Conservation (phyloP, 2,113 vertebrate genomes). For the Jacana jacana region DNA sequence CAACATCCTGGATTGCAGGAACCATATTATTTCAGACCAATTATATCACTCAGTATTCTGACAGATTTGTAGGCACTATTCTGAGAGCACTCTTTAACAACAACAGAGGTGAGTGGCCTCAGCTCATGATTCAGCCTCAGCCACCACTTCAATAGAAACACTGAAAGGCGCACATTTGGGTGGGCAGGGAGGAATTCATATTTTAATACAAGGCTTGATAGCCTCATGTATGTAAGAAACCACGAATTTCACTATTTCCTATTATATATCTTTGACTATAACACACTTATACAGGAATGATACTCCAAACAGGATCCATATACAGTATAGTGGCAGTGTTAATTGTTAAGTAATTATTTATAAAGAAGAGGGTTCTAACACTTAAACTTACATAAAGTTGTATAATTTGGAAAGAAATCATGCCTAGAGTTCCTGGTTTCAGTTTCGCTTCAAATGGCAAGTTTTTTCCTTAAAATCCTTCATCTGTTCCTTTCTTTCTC, state of each 20-base stretch:
- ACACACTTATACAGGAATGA: background rate
- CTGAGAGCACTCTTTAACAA: background rate
- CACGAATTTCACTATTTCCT: background rate
- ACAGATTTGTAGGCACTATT: background rate
- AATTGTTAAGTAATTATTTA: background rate
- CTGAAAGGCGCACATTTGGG: background rate
- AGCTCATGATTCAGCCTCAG: background rate
- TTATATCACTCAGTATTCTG: background rate
- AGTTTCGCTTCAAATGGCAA: background rate
- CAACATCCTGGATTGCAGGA: background rate
- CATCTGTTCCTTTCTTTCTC: background rate
- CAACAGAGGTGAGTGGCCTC: background rate
- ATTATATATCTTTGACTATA: background rate
- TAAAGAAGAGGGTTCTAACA: background rate
- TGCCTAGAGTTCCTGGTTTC: background rate
- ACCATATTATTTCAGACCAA: background rate
- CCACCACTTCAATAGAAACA: background rate
- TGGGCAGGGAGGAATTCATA: background rate
- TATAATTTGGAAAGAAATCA: background rate
- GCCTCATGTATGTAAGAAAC: background rate
- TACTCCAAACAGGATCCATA: background rate
- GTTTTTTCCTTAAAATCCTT: background rate
- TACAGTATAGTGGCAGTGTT: background rate
- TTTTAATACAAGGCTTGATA: background rate
- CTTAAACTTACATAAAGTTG: background rate